Base-by-base conservation (phyloP, 1,140 invertebrate species). In the Drosophila varians region DNA sequence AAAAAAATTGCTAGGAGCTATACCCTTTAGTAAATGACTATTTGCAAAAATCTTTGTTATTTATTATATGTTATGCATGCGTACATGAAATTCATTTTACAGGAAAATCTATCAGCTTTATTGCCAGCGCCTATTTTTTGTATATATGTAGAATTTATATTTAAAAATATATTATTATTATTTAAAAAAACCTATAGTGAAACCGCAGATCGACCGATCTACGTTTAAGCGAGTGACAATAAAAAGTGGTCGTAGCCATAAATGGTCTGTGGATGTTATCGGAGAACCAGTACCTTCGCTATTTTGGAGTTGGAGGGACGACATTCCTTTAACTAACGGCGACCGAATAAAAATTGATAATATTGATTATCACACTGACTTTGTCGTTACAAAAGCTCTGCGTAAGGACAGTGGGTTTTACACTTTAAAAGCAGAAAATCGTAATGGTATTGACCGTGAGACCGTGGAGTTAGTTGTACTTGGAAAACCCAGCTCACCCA, bases 401-500 rank as follows among this genome's bases (percentile, higher is more conserved):
- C 93, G 98, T 49, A 95, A 96, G 66, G 97, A 99, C 91, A 96
- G 97, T 21, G 98, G 98, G 68, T 96, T 95, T 87, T 99, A 99
- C 84, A 98, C 96, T 0, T 92, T 99, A 2, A 94, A 95, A 4
- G 96, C 97, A 9, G 96, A 97, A 84, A 99, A 99, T 92, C 94
- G 94, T 43, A 97, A 96, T 78, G 98, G 98, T 9, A 95, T 95
- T 71, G 98, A 99, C 90, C 93, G 94, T 62, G 97, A 98, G 82
- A 96, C 96, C 1, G 95, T 99, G 4, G 97, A 99, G 90, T 93
- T 99, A 1, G 96, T 96, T 38, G 98, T 99, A 5, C 93, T 99
- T 4, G 96, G 96, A 93, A 94, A 96, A 89, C 98, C 98, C 14
- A 93, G 93, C 34, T 91, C 94, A 58, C 98, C 98, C 19, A 95